Evolutionary conservation across 1,140 invertebrate species (phyloP), one percentile per base, ranked within the genome.

Genomic region (Kradibia gibbosae): DNA sequence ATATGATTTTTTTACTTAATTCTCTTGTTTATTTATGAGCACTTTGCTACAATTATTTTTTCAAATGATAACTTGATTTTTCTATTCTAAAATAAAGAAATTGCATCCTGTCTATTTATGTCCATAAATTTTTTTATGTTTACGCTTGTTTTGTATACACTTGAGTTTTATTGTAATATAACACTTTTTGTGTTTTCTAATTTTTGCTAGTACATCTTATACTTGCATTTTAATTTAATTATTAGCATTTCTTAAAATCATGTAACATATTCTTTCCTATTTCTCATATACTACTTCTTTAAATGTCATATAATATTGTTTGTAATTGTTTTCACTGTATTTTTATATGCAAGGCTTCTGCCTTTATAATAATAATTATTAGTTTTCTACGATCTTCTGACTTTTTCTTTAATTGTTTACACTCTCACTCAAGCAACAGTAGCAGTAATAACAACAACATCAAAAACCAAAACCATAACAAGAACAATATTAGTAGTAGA

Each of bases 351-450:
- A 60, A 82, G 79, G 81, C 76, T 74, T n/a, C 71, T 82, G 81
- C 71, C 76, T 74, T 60, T 82, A 82, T 48, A 73, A 78, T 76
- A 78, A 82, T 74, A 73, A 78, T 77, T 72, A 62, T 78, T 78
- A 62, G 48, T 82, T 71, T 28, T 74, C 67, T 72, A 74, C 55
- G 53, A 65, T 78, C 17, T 78, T 45, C 71, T 82, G 57, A 55
- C 74, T 74, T 78, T 62, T 71, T 39, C 22, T 67, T 11, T 74
- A 65, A 65, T 82, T 74, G 74, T 74, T 79, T 78, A 48, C 81
- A 82, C 70, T 82, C 67, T 82, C 55, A 60, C 81, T 82, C 78
- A 67, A 67, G 55, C 60, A 67, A 75, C 74, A 80, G 53, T 80
- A 80, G 74, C 75, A 70, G 39, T 78, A 76, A 71, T 76, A 71